Conservation (phyloP, 2,113 vertebrate species). For the Lichenostomus cassidix region DNA sequence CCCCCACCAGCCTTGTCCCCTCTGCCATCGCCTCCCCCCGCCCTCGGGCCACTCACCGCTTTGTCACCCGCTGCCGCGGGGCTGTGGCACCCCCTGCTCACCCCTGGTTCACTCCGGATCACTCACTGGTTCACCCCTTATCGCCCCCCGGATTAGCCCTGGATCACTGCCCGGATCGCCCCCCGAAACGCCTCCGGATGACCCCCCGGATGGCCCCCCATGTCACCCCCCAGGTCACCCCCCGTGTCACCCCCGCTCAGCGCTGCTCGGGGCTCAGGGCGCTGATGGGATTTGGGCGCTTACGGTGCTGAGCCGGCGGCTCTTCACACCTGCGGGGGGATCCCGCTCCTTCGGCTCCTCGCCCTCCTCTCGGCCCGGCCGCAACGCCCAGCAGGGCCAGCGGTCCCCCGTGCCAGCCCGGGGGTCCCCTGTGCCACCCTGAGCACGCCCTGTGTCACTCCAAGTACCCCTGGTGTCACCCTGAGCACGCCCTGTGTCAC, state of each 20-base stretch:
- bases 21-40: too few species aligned
- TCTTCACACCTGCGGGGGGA: neutral
- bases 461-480: neutral
- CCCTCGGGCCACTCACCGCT: too few species aligned
- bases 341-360: neutral
- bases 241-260: neutral
- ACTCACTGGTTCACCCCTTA: too few species aligned
- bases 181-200: too few species aligned
- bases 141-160: too few species aligned
- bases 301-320: neutral
- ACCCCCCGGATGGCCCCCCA: neutral
- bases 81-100: too few species aligned
- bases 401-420: neutral
- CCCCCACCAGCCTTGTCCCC: too few species aligned
- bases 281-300: neutral
- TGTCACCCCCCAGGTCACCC: fast-evolving
- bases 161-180: too few species aligned
- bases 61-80: too few species aligned
- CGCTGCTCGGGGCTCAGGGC: neutral
- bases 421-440: neutral
- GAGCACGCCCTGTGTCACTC: neutral
- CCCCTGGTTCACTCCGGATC: too few species aligned
- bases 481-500: neutral
- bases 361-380: fast-evolving
- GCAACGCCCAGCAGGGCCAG: too few species aligned